Evolutionary conservation across 1,140 invertebrate species (phyloP), one percentile per base, ranked within the genome.

Genomic region (Ectropis grisescens): DNA sequence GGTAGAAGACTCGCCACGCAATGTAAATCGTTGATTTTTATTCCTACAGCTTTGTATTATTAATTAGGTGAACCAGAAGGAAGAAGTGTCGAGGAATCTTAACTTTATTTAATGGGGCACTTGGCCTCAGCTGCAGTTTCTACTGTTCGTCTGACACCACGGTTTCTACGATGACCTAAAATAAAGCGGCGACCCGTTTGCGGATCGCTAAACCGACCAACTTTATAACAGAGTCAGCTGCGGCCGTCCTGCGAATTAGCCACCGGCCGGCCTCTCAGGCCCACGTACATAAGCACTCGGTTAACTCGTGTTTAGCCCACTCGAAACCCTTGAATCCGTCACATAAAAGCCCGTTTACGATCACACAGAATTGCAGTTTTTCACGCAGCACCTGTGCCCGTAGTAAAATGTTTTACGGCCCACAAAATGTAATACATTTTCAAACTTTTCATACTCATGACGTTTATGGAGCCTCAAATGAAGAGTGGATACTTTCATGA

Each of bases 341-440:
- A 6, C 37, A 53, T 68, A 58, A 61, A 59, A 36, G 44, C 35
- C 40, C 39, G 32, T 69, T 71, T 71, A 62, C 53, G 58, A 59
- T 53, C 52, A 37, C 31, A 37, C 38, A 41, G 30, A 39, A 49
- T 39, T 41, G 54, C 36, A 42, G 51, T 50, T 61, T 19, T 19
- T 47, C 54, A 41, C 47, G 50, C 37, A 19, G 48, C 71, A 72
- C 68, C 67, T 72, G 65, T 58, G 64, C 49, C 42, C 56, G 58
- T 41, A 58, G 54, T 72, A 71, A 76, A 75, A 58, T 42, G 45
- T 48, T 72, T 67, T 64, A 66, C 58, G 50, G 54, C 50, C 49
- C 47, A 59, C 53, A 55, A 65, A 71, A 51, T 53, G 47, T 32
- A 37, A 19, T 19, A 19, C 16, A 19, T 19, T 19, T 8, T 19